phyloP scores from a whole-genome alignment of 2,888 invertebrate genomes.

The Pteria penguin region DNA sequence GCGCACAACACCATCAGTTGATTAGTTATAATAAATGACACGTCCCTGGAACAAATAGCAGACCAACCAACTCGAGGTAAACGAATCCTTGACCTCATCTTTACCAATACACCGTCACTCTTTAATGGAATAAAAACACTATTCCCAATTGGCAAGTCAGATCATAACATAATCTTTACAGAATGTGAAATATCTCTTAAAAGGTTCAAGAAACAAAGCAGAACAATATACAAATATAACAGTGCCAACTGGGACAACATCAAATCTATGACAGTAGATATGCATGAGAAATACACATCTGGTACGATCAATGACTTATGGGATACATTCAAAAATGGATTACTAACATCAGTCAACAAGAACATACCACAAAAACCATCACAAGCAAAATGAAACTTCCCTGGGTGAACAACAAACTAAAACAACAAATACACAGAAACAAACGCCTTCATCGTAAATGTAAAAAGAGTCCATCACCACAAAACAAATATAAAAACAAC shows the following conservation, averaged over 20 bases:
- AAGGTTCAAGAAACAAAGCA: background rate
- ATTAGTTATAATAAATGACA: conserved; percentile 6
- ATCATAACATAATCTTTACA: background rate
- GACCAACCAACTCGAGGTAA: background rate
- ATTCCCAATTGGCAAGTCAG: background rate
- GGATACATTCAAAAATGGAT: background rate
- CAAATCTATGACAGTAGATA: background rate
- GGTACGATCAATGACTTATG: background rate
- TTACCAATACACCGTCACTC: background rate
- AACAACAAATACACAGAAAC: background rate
- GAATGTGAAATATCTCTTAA: background rate
- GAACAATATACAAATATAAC: background rate
- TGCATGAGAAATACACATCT: background rate
- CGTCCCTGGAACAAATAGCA: background rate
- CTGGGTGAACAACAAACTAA: background rate
- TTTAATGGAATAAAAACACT: background rate
- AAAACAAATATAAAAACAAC: background rate
- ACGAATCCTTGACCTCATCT: background rate
- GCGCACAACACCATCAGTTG: background rate
- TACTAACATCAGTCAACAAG: background rate
- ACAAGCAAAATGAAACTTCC: background rate
- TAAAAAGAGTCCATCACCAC: background rate
- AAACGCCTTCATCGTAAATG: background rate
- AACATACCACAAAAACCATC: background rate
- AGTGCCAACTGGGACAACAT: conserved; percentile 13